Conservation (phyloP, 2,888 invertebrate genomes). For the Dasysyrphus albostriatus region DNA sequence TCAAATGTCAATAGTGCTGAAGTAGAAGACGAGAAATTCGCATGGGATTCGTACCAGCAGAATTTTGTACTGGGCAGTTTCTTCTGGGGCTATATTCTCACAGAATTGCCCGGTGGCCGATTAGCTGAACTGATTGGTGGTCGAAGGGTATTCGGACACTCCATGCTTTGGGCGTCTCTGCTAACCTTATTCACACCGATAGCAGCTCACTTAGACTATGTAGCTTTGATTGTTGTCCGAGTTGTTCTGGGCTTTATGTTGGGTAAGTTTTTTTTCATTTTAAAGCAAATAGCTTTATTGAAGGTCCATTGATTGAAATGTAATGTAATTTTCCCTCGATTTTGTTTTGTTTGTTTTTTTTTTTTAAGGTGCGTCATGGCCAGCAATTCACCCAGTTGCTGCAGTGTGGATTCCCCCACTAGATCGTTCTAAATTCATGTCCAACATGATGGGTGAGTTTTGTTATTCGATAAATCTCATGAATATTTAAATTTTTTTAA, state of each 20-base stretch:
- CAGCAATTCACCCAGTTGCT: conserved; percentile 96
- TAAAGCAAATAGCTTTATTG: neutral
- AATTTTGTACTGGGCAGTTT: conserved; percentile 93
- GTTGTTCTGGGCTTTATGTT: conserved; percentile 91
- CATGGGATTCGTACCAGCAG: conserved; percentile 91
- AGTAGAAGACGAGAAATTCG: conserved; percentile 85
- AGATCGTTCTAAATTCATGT: conserved; percentile 96
- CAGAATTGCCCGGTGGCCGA: conserved; percentile 94
- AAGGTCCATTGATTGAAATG: conserved; percentile 4
- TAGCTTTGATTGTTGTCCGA: conserved; percentile 89
- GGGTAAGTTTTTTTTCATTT: conserved; percentile 77
- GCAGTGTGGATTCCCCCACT: conserved; percentile 97
- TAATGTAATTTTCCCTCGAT: conserved; percentile 78
- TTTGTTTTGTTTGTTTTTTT: conserved; percentile 58
- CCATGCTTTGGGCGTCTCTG: conserved; percentile 92
- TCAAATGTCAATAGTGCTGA: conserved; percentile 63
- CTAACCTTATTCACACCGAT: conserved; percentile 92
- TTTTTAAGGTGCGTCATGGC: conserved; percentile 93
- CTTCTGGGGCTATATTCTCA: conserved; percentile 96
- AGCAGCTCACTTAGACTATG: conserved; percentile 89
- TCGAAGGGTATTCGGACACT: conserved; percentile 93
- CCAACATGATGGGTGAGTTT: conserved; percentile 93
- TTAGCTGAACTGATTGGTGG: conserved; percentile 93
- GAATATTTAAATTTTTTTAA: conserved; percentile 19
- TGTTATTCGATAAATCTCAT: neutral